Evolutionary conservation across 2,888 invertebrate genomes (phyloP).

Genomic region (Xanthorhoe designata): DNA sequence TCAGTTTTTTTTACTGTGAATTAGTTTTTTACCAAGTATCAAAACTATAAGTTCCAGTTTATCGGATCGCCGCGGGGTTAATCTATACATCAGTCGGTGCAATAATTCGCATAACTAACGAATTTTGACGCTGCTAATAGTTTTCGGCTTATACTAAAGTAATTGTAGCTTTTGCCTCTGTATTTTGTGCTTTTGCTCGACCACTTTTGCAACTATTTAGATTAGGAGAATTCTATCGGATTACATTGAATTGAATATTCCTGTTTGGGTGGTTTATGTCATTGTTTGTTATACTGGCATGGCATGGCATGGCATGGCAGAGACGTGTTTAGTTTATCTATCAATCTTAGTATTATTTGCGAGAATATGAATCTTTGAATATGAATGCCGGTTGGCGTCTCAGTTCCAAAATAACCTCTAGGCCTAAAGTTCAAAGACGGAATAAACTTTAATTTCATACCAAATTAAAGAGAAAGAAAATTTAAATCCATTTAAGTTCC

Average conservation of each 20-base stretch:
- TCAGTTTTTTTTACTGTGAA: too few species aligned
- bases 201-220: neutral
- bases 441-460: conserved; percentile 5
- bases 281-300: too few species aligned
- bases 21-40: conserved; percentile 16
- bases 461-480: conserved; percentile 10
- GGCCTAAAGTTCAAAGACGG: neutral
- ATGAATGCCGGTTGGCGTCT: too few species aligned
- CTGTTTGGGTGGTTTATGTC: too few species aligned
- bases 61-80: conserved; percentile 40
- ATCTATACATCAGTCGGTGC: conserved; percentile 40
- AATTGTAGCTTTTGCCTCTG: conserved; percentile 24
- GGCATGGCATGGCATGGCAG: too few species aligned
- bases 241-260: neutral
- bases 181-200: too few species aligned
- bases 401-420: too few species aligned
- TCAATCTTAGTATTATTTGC: too few species aligned
- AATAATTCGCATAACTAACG: conserved; percentile 48
- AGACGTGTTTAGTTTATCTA: too few species aligned
- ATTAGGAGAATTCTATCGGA: neutral
- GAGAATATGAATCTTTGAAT: too few species aligned
- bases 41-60: conserved; percentile 26
- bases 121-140: conserved; percentile 29
- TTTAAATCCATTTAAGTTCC: conserved; percentile 18
- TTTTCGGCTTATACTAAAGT: conserved; percentile 23